Conservation (phyloP, 2,888 invertebrate species). For the Kuschelorhynchus macadamiae region DNA sequence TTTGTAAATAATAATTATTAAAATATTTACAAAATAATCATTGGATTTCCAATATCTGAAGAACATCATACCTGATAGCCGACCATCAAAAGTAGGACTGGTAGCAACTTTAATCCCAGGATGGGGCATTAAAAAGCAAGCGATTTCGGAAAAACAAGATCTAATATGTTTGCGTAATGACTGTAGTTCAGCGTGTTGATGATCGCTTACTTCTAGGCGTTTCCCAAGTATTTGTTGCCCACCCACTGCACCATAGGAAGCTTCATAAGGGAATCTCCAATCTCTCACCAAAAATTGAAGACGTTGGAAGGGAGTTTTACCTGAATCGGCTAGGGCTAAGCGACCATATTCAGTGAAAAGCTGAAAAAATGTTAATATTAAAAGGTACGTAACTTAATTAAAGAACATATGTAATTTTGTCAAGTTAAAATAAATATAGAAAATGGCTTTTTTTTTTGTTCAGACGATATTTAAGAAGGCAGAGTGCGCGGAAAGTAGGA, state of each 20-base stretch:
- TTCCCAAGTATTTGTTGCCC: conserved; percentile 89
- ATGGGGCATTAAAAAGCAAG: conserved; percentile 98
- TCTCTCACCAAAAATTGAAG: conserved; percentile 93
- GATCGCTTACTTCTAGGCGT: conserved; percentile 86
- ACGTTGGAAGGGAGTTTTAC: conserved; percentile 91
- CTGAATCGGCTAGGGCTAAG: conserved; percentile 91
- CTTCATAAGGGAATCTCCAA: conserved; percentile 99
- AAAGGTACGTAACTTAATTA: no score
- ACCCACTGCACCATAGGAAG: conserved; percentile 90
- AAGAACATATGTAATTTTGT: no score
- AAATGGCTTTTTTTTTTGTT: no score
- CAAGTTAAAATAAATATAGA: no score
- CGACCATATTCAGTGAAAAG: conserved; percentile 99
- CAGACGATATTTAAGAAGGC: no score
- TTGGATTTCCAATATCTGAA: no score
- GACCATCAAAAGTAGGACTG: conserved; percentile 96
- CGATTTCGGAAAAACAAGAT: conserved; percentile 96
- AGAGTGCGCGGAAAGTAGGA: no score
- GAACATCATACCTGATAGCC: conserved; percentile 75
- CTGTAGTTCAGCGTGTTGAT: conserved; percentile 96
- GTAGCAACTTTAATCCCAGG: conserved; percentile 98
- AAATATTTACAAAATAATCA: no score
- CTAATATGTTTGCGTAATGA: conserved; percentile 93
- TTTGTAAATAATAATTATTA: no score
- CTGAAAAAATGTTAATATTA: no score